Base-by-base conservation (phyloP, 2,113 vertebrate species). In the Brachirus orientalis region DNA sequence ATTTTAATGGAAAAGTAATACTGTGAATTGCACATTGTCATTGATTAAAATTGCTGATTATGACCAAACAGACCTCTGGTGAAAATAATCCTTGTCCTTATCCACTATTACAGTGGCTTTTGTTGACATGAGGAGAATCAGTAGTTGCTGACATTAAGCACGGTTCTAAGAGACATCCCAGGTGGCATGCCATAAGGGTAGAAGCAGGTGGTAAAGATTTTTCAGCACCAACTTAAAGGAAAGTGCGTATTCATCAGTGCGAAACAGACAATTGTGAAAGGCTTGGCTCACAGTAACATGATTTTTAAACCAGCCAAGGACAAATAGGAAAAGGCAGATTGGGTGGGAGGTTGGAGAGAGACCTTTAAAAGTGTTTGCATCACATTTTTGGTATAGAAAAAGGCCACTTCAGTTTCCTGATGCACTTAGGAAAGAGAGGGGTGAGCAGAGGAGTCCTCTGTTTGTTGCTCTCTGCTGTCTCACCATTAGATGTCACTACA, bases 201-300 rank as follows among this genome's bases (percentile, higher is more conserved):
- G 59, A 62, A 46, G 78, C 78, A 79, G 77, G 75, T 81, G 69
- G 83, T 6, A 35, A 58, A 46, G 62, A 76, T 63, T 59, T 64
- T 78, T 68, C 28, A 70, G 83, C 85, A 71, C 20, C 83, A 57
- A 78, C 76, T 63, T 6, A 8, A 33, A 64, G 63, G 20, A 81
- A 82, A 78, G 37, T 69, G 72, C 54, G 77, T 81, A 68, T 79
- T 83, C 75, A 80, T 79, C 41, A 67, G 28, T 19, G 63, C 61
- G 71, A 63, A 22, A 22, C 55, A 33, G 60, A 47, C 43, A 22
- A n/a, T 12, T 41, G 48, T 37, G 22, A 55, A 65, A 62, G 36
- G 28, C 28, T 28, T 28, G 28, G 28, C 28, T 28, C 28, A 28
- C 28, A 2, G 3, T 28, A 28, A 28, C 28, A 3, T 6, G 28